phyloP scores from a whole-genome alignment of 1,140 invertebrate genomes.

The Lepidurus packardi region DNA sequence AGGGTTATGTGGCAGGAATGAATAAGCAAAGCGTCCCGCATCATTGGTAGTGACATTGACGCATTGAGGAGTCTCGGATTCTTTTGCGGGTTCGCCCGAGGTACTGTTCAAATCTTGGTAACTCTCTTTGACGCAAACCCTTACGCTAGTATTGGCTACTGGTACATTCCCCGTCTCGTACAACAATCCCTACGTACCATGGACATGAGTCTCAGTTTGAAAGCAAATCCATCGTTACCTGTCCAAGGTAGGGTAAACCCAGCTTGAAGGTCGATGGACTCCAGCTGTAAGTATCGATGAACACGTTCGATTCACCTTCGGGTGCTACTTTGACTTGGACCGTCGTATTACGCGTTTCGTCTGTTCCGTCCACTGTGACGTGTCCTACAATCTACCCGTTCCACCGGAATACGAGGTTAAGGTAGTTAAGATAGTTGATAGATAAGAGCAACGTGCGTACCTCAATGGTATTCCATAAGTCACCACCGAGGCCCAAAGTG shows the following conservation, averaged over 20 bases:
- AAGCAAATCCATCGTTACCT: conserved; percentile 44
- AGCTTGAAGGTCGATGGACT: conserved; percentile 56
- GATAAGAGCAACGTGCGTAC: not conserved
- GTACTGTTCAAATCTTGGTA: conserved; percentile 24
- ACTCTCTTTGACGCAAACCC: conserved; percentile 35
- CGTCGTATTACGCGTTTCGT: not conserved
- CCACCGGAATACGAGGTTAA: not conserved
- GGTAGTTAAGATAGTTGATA: no score
- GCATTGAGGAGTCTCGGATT: conserved; percentile 12
- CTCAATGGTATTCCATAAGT: not conserved
- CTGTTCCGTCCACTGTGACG: not conserved
- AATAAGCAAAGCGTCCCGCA: conserved; percentile 39
- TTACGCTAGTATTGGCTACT: conserved; percentile 41
- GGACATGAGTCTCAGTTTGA: not conserved
- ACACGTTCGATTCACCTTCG: conserved; percentile 41
- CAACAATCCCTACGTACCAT: not conserved
- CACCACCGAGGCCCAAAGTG: not conserved
- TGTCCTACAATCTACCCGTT: not conserved
- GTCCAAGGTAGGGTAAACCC: conserved; percentile 58
- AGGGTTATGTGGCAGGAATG: conserved; percentile 34
- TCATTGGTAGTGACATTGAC: conserved; percentile 42
- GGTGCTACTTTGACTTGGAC: not conserved
- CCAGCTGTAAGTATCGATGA: conserved; percentile 33
- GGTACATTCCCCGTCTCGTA: conserved; percentile 41
- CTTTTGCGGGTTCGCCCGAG: conserved; percentile 32